These are phyloP conservation scores for Antheraea assamensis DNA, from an alignment of 2,888 invertebrate genomes.

Conservation along the genomic window DNA sequence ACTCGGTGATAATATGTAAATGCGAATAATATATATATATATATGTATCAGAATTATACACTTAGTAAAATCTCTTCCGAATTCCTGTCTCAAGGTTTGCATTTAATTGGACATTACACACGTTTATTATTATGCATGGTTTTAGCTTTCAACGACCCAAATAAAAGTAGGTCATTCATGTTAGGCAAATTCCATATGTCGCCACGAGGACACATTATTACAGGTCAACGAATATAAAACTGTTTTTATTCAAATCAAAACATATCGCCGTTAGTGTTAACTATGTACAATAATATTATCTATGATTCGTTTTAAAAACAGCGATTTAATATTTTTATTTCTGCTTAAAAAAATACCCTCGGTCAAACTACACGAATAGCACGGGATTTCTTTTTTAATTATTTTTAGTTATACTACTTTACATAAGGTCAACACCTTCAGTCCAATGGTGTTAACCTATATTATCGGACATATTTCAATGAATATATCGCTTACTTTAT, in stretches of 20 bases:
- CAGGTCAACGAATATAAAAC: slow-evolving; percentile 7
- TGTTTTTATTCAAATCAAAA: not conserved
- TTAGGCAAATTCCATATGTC: slow-evolving; percentile 2
- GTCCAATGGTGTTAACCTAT: no score
- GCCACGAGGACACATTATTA: slow-evolving; percentile 4
- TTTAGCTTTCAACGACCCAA: slow-evolving; percentile 9
- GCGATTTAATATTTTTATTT: no score
- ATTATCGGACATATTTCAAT: no score
- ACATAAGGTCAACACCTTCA: no score
- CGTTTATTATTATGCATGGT: slow-evolving; percentile 12
- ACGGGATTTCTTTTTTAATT: no score
- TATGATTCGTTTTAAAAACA: no score
- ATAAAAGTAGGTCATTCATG: slow-evolving; percentile 12
- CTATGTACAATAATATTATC: not conserved
- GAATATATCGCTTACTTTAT: no score
- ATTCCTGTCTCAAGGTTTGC: slow-evolving; percentile 1
- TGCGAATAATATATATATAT: not conserved
- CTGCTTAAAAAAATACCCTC: no score
- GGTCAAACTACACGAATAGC: no score
- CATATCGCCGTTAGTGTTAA: not conserved
- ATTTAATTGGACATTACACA: slow-evolving; percentile 11
- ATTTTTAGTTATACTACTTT: no score
- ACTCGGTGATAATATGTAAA: not conserved
- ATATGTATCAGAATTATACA: not conserved
- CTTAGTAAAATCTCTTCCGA: not conserved